Conservation (phyloP, 2,113 vertebrate species). For the Lepus timidus region DNA sequence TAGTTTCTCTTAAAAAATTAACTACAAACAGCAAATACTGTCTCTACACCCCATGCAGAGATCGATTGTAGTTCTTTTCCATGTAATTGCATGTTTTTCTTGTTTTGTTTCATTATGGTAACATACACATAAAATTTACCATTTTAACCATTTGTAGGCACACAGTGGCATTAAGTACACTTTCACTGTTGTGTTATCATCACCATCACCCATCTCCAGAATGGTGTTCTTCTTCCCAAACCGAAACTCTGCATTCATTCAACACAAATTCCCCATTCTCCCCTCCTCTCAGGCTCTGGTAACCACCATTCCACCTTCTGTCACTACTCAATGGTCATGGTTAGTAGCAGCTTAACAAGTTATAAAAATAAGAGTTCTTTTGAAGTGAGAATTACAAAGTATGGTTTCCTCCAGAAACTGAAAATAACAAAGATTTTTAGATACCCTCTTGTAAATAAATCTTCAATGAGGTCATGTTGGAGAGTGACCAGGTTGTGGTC, state of each 20-base stretch:
- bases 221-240: background rate
- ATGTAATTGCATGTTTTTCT: background rate
- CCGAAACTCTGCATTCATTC: background rate
- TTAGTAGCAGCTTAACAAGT: background rate
- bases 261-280: background rate
- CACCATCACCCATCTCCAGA: background rate
- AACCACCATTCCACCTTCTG: background rate
- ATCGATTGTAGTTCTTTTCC: background rate
- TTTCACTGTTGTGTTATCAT: background rate
- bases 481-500: background rate
- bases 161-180: background rate
- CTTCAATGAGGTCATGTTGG: background rate
- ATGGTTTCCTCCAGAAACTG: background rate
- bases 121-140: background rate
- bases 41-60: background rate
- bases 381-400: background rate
- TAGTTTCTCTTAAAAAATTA: background rate
- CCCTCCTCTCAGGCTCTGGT: no score
- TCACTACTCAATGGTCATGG: background rate
- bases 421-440: background rate
- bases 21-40: background rate
- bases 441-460: background rate
- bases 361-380: conserved; percentile 13
- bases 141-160: background rate
- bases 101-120: background rate